phyloP scores from a whole-genome alignment of 2,797 vertebrate species.

The Bovichtus diacanthus region DNA sequence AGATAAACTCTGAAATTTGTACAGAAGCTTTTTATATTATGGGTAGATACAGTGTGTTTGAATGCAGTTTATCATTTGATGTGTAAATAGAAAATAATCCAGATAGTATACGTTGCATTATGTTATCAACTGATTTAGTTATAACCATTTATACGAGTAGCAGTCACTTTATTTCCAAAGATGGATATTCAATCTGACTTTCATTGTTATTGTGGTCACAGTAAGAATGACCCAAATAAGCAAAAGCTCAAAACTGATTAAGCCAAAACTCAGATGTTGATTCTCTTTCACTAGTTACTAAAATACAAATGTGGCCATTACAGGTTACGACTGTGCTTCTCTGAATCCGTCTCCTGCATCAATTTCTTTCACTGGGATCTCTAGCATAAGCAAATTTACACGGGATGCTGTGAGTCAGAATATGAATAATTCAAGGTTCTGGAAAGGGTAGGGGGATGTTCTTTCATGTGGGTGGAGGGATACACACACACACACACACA shows the following conservation, averaged over 20 bases:
- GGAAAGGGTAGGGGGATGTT: slow-evolving; percentile 32
- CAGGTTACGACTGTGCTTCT: slow-evolving; percentile 16
- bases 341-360: slow-evolving; percentile 19
- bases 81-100: neutral
- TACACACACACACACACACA: slow-evolving; percentile 2
- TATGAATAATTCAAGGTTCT: slow-evolving; percentile 77
- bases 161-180: neutral
- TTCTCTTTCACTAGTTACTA: neutral
- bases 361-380: slow-evolving; percentile 28
- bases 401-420: slow-evolving; percentile 58
- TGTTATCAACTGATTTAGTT: neutral
- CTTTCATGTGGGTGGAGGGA: slow-evolving; percentile 25
- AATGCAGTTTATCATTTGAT: neutral
- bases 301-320: slow-evolving; percentile 12
- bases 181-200: neutral
- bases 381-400: slow-evolving; percentile 54
- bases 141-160: neutral
- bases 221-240: neutral
- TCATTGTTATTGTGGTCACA: neutral
- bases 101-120: neutral
- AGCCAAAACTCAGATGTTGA: slow-evolving; percentile 1
- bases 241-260: slow-evolving; percentile 1
- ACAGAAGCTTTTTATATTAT: neutral
- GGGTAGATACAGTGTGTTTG: neutral
- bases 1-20: neutral